Evolutionary conservation across 1,140 invertebrate species (phyloP).

Genomic region (Dendrolimus punctatus): DNA sequence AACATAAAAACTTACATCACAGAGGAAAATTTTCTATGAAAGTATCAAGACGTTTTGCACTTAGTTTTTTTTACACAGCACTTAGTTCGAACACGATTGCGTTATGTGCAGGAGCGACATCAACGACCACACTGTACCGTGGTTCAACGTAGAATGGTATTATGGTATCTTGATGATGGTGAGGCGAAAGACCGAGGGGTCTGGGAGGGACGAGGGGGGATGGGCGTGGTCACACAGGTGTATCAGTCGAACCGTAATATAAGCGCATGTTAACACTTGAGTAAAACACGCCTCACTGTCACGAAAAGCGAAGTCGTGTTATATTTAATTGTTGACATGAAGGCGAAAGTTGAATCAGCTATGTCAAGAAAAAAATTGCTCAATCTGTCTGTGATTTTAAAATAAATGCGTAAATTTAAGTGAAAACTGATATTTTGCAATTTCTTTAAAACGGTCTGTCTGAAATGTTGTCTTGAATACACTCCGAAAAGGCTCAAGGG

Average conservation of each 20-base stretch:
- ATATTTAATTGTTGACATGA: slow-evolving; percentile 31
- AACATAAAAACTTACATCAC: slow-evolving; percentile 20
- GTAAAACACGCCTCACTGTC: slow-evolving; percentile 58
- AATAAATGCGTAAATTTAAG: too few species aligned
- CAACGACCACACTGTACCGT: slow-evolving; percentile 30
- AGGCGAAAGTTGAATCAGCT: slow-evolving; percentile 24
- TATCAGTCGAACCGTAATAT: slow-evolving; percentile 53
- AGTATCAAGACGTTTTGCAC: not conserved
- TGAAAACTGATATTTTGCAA: too few species aligned
- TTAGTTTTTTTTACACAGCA: slow-evolving; percentile 32
- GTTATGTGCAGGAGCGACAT: slow-evolving; percentile 13
- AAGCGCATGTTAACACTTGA: slow-evolving; percentile 55
- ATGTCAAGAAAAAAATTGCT: slow-evolving; percentile 8
- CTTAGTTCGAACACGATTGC: slow-evolving; percentile 31
- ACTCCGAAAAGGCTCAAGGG: too few species aligned
- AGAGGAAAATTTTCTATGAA: not conserved
- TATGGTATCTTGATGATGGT: slow-evolving; percentile 34
- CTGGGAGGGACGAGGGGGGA: slow-evolving; percentile 22
- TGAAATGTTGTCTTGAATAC: too few species aligned
- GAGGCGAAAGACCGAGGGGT: slow-evolving; percentile 27
- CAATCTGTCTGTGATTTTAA: not conserved
- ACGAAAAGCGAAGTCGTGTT: slow-evolving; percentile 31
- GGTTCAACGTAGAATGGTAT: slow-evolving; percentile 49
- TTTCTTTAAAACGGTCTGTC: too few species aligned
- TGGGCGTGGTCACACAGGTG: slow-evolving; percentile 61